These are phyloP conservation scores for Pantherophis alleghaniensis DNA, from an alignment of 2,797 vertebrate species.

Conservation along the genomic window DNA sequence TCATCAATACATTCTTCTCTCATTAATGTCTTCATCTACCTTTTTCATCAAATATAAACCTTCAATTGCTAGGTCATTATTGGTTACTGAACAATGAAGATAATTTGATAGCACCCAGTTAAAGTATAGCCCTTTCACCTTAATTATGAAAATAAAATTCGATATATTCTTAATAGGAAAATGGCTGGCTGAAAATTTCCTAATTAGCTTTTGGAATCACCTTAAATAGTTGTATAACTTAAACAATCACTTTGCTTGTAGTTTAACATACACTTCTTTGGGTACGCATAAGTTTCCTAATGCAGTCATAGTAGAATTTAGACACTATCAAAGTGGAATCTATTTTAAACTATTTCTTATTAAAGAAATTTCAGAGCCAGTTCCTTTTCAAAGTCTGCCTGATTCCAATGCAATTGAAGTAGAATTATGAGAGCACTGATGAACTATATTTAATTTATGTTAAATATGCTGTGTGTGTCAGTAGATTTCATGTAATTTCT, in stretches of 20 bases:
- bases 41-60: neutral
- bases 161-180: constrained; percentile 33
- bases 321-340: constrained; percentile 53
- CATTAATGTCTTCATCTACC: fast-evolving
- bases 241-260: constrained; percentile 28
- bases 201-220: constrained; percentile 44
- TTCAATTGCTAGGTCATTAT: neutral
- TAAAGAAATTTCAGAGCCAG: constrained; percentile 7
- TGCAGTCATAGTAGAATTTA: constrained; percentile 38
- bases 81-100: neutral
- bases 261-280: constrained; percentile 38
- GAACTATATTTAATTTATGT: neutral
- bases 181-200: constrained; percentile 27
- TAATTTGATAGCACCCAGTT: neutral
- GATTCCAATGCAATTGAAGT: neutral
- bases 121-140: neutral
- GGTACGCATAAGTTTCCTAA: constrained; percentile 38
- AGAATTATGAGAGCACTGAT: neutral
- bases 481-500: neutral
- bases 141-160: constrained; percentile 28
- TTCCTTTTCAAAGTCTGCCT: neutral
- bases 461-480: neutral
- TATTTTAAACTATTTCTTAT: constrained; percentile 9
- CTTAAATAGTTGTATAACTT: constrained; percentile 42
- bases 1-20: neutral